Evolutionary conservation across 2,113 vertebrate genomes (phyloP).

Genomic region (Sialia sialis): DNA sequence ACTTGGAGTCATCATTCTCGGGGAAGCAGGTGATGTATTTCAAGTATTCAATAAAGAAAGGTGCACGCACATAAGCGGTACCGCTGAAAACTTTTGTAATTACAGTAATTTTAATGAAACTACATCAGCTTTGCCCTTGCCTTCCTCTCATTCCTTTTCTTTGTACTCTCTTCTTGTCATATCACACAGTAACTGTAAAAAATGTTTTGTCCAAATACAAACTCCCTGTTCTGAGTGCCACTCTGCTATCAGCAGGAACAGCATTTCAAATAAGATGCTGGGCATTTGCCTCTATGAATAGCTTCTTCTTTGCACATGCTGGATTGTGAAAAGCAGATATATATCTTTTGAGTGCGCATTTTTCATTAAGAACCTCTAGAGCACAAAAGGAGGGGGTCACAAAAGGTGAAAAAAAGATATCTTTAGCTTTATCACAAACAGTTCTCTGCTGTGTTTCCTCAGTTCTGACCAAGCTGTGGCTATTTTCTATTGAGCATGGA

Average conservation of each 20-base stretch:
- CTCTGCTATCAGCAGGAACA: slow-evolving; percentile 22
- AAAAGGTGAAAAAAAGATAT: background rate
- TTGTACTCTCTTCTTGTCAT: slow-evolving; percentile 9
- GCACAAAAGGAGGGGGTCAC: background rate
- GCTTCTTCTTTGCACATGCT: slow-evolving; percentile 10
- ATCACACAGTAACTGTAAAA: slow-evolving; percentile 8
- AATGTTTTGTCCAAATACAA: slow-evolving; percentile 49
- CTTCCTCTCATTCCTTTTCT: slow-evolving; percentile 9
- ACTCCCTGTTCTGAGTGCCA: background rate
- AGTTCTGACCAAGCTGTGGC: background rate
- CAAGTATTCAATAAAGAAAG: background rate
- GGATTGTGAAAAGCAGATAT: slow-evolving; percentile 6
- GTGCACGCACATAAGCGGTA: background rate
- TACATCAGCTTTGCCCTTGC: slow-evolving; percentile 1
- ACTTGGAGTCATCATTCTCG: background rate
- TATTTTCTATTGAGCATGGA: slow-evolving; percentile 6
- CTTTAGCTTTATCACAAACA: background rate
- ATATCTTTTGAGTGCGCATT: background rate
- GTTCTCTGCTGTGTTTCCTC: background rate
- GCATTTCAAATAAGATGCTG: slow-evolving; percentile 31
- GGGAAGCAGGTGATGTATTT: background rate
- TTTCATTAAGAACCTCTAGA: slow-evolving; percentile 29
- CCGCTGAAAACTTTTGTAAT: slow-evolving; percentile 53
- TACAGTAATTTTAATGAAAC: slow-evolving; percentile 37
- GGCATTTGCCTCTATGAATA: slow-evolving; percentile 46